Conservation (phyloP, 2,888 invertebrate species). For the Ochropleura plecta region DNA sequence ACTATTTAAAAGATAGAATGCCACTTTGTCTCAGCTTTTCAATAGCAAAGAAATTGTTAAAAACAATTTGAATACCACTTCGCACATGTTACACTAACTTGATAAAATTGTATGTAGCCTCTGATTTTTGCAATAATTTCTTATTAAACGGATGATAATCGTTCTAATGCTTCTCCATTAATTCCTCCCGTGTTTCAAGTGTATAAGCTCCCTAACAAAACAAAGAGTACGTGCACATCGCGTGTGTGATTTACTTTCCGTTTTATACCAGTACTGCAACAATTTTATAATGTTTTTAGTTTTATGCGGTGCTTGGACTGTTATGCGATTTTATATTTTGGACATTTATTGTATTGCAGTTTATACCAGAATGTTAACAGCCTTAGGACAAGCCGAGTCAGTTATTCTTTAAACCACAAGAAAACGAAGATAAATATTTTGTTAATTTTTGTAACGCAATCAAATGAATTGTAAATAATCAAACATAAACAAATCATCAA, state of each 20-base stretch:
- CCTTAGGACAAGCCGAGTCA: not conserved
- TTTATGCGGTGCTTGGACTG: slow-evolving; percentile 48
- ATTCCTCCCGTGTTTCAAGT: slow-evolving; percentile 1
- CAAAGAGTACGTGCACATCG: slow-evolving; percentile 59
- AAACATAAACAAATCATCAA: not conserved
- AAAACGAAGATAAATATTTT: not conserved
- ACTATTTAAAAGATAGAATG: no score
- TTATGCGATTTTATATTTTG: slow-evolving; percentile 29
- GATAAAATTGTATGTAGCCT: not conserved
- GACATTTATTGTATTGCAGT: slow-evolving; percentile 7
- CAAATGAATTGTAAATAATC: not conserved
- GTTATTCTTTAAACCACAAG: not conserved
- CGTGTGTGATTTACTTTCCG: slow-evolving; percentile 74
- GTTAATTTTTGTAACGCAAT: not conserved
- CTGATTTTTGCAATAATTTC: not conserved
- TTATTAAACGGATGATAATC: not conserved
- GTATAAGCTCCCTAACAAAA: slow-evolving; percentile 40
- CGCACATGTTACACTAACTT: not conserved
- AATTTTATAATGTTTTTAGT: slow-evolving; percentile 60
- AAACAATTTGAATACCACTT: not conserved
- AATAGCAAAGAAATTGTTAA: not conserved
- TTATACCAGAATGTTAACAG: not conserved
- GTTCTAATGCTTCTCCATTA: not conserved
- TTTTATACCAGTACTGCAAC: slow-evolving; percentile 63
- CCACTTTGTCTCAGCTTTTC: not conserved